phyloP scores from a whole-genome alignment of 2,113 vertebrate species.

The Rhabdomys dilectus region DNA sequence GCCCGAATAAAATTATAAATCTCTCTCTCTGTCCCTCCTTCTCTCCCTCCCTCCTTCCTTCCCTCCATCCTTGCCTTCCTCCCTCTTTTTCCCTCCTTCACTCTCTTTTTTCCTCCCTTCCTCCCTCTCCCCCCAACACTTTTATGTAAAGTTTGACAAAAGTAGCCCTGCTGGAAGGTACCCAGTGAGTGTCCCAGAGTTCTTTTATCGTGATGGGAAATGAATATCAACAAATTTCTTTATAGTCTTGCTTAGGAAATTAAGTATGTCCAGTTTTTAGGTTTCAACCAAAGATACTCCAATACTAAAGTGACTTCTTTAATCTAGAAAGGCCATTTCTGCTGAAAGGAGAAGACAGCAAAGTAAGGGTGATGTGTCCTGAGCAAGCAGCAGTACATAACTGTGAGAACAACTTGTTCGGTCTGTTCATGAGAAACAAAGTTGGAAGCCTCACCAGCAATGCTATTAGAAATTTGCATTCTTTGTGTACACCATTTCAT shows the following conservation, averaged over 20 bases:
- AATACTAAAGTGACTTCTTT: not conserved
- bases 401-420: not conserved
- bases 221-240: not conserved
- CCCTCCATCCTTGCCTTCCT: too few species aligned
- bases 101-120: fast-evolving
- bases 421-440: not conserved
- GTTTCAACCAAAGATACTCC: not conserved
- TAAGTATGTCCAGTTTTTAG: not conserved
- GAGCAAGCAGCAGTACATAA: not conserved
- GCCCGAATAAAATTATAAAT: not conserved
- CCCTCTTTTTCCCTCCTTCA: too few species aligned
- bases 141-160: not conserved
- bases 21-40: not conserved
- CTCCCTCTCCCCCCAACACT: too few species aligned
- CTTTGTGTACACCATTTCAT: not conserved
- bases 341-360: not conserved
- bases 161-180: not conserved
- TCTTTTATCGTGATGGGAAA: not conserved
- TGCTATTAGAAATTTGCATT: not conserved
- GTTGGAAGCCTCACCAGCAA: not conserved
- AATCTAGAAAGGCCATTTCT: not conserved
- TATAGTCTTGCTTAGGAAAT: not conserved
- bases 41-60: not conserved
- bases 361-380: not conserved
- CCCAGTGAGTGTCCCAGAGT: not conserved